Conservation (phyloP, 2,888 invertebrate species). For the Cephus pygmeus region DNA sequence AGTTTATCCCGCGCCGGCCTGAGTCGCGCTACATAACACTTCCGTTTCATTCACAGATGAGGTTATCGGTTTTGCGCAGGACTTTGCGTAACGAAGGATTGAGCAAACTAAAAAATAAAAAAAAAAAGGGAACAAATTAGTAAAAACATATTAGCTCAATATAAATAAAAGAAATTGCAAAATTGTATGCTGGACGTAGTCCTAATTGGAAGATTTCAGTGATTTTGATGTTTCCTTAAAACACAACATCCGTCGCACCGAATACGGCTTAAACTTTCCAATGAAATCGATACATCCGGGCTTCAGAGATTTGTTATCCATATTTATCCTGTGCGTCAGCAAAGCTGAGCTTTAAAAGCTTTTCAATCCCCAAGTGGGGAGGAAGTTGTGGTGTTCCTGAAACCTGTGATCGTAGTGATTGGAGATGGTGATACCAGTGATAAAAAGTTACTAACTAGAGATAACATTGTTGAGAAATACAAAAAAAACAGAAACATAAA, state of each 20-base stretch:
- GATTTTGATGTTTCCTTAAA: not conserved
- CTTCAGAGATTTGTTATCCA: not conserved
- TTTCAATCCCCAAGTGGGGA: not conserved
- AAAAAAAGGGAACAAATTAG: no score
- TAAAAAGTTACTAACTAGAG: not conserved
- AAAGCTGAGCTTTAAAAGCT: not conserved
- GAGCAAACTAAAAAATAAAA: no score
- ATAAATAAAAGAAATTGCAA: not conserved
- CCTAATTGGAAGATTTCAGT: not conserved
- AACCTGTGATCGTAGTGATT: not conserved
- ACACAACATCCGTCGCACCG: not conserved
- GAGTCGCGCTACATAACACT: not conserved
- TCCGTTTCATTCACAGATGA: not conserved
- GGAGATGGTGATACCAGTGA: not conserved
- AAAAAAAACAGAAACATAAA: not conserved
- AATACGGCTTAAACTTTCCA: not conserved
- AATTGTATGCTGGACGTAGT: not conserved
- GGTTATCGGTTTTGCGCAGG: not conserved
- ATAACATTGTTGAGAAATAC: not conserved
- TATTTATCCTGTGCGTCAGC: not conserved
- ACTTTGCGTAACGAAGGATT: not conserved
- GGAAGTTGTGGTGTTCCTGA: no score
- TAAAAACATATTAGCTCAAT: no score
- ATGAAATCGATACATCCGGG: not conserved
- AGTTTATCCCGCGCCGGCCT: conserved; percentile 9